Conservation (phyloP, 1,140 invertebrate species). For the Macrocentrus cingulum region DNA sequence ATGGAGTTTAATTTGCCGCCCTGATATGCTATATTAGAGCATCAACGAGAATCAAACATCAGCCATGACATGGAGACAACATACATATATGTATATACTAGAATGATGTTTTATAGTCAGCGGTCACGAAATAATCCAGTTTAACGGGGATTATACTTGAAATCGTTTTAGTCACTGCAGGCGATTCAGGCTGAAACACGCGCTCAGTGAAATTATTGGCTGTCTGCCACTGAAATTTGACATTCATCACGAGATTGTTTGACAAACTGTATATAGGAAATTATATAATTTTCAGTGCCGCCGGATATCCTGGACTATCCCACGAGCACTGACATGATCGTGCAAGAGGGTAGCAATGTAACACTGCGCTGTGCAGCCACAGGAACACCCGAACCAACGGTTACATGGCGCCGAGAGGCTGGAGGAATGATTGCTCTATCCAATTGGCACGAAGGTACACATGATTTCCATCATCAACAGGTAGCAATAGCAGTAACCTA, state of each 20-base stretch:
- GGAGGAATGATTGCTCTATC: slow-evolving; percentile 53
- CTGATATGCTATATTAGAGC: too few species aligned
- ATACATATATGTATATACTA: background rate
- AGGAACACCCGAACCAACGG: slow-evolving; percentile 80
- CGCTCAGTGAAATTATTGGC: slow-evolving; percentile 6
- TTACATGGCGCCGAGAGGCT: slow-evolving; percentile 84
- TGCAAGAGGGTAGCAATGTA: slow-evolving; percentile 82
- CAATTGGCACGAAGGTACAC: slow-evolving; percentile 49
- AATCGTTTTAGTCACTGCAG: slow-evolving; percentile 15
- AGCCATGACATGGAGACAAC: too few species aligned
- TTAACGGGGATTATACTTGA: slow-evolving; percentile 22
- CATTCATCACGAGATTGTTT: background rate
- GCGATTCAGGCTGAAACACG: background rate
- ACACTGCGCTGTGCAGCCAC: slow-evolving; percentile 81
- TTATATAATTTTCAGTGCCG: slow-evolving; percentile 85
- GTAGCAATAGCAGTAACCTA: background rate
- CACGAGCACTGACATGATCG: slow-evolving; percentile 84
- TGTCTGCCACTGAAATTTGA: slow-evolving; percentile 19
- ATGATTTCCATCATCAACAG: too few species aligned
- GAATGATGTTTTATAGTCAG: slow-evolving; percentile 7
- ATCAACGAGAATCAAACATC: too few species aligned
- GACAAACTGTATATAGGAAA: too few species aligned
- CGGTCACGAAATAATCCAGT: slow-evolving; percentile 18
- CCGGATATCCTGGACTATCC: slow-evolving; percentile 86
- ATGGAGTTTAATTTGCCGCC: too few species aligned